Evolutionary conservation across 1,140 invertebrate species (phyloP).

Genomic region (Ceratina japonica): DNA sequence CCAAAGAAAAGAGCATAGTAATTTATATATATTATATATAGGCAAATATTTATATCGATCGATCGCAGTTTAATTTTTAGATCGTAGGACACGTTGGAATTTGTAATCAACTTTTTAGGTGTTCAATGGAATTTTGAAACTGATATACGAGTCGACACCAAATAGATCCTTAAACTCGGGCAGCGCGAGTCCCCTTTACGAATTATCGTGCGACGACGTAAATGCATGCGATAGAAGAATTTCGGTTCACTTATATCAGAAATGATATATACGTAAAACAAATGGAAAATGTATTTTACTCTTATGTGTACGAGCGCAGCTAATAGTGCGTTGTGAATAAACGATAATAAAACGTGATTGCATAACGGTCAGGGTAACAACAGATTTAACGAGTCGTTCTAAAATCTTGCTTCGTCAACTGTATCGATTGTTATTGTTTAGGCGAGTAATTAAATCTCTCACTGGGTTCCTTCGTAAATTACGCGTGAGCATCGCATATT

Average conservation of each 20-base stretch:
- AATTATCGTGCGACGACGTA: not conserved
- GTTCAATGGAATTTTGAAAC: slow-evolving; percentile 3
- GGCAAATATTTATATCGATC: slow-evolving; percentile 17
- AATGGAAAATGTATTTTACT: not conserved
- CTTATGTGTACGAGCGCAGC: not conserved
- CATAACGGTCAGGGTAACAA: slow-evolving; percentile 9
- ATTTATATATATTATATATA: not conserved
- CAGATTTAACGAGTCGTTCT: not conserved
- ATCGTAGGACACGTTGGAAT: slow-evolving; percentile 19
- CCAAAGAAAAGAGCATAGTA: slow-evolving; percentile 54
- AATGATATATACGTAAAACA: not conserved
- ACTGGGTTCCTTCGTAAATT: slow-evolving; percentile 26
- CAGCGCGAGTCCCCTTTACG: slow-evolving; percentile 5
- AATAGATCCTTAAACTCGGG: slow-evolving; percentile 9
- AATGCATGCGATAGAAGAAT: not conserved
- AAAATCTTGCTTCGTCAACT: not conserved
- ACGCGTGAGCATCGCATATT: not conserved
- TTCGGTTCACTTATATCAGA: not conserved
- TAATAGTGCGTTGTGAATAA: not conserved
- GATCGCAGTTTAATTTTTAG: slow-evolving; percentile 1
- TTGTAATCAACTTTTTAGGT: not conserved
- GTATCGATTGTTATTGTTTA: not conserved
- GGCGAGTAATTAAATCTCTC: not conserved
- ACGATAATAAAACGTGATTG: not conserved
- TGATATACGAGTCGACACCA: slow-evolving; percentile 13